phyloP scores from a whole-genome alignment of 2,888 invertebrate species.

The Eristalis pertinax region DNA sequence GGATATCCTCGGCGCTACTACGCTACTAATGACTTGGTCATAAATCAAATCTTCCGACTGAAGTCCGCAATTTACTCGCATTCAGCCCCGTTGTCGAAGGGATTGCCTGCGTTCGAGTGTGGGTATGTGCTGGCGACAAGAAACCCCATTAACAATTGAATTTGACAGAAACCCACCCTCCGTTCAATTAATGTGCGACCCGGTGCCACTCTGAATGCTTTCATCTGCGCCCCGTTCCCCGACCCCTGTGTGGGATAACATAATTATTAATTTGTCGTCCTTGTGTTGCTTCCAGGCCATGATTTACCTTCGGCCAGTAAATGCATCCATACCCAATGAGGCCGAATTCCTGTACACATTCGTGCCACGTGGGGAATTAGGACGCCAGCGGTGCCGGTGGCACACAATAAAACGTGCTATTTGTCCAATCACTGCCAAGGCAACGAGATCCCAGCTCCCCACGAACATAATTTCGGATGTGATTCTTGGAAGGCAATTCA shows the following conservation, averaged over 20 bases:
- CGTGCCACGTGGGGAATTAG: constrained; percentile 10
- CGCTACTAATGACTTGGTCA: neutral
- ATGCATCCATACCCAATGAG: neutral
- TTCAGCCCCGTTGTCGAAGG: neutral
- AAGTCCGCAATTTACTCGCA: neutral
- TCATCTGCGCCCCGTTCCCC: neutral
- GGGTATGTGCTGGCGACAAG: neutral
- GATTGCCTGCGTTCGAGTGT: neutral
- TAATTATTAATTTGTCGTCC: neutral
- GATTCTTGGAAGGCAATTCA: constrained; percentile 39
- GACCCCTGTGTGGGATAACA: neutral
- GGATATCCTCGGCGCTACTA: neutral
- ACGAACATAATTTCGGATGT: constrained; percentile 18
- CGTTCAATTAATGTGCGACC: neutral
- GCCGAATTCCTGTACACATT: constrained; percentile 5
- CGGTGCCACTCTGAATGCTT: neutral
- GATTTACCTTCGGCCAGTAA: neutral
- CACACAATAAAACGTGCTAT: constrained; percentile 10
- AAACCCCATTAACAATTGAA: neutral
- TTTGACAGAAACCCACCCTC: neutral
- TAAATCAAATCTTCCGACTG: neutral
- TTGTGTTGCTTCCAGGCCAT: neutral
- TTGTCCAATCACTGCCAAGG: neutral
- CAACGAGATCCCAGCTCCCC: constrained; percentile 24
- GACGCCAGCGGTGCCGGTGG: neutral